Base-by-base conservation (phyloP, 2,888 invertebrate species). In the Hyles lineata region DNA sequence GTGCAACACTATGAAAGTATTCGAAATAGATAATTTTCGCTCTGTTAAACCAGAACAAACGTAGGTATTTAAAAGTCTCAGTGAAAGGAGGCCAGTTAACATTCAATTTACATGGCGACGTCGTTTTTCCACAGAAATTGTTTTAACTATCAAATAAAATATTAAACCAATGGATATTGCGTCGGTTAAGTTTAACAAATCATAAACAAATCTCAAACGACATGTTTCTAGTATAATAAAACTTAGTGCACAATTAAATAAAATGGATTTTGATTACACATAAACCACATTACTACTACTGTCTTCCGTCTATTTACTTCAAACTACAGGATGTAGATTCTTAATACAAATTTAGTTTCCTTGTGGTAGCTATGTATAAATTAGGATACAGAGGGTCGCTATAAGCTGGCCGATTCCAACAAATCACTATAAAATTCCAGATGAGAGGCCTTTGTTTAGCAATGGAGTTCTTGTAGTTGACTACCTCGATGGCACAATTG, bases 21-120 rank as follows among this genome's bases (percentile, higher is more conserved):
- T 74, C 72, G n/a, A 73, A 78, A 74, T 73, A 76, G 72, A 76
- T 72, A 75, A 77, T 85, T 80, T 74, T 72, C 81, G 83, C 79
- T 86, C 86, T 83, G 80, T 79, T 86, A 81, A 80, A 74, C 78
- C 70, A 63, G 76, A 77, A 82, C 83, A 82, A 82, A 76, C 77
- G 76, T 25, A 67, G 43, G 77, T 74, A 67, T 75, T 70, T 71
- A 72, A 74, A 76, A 76, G 75, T 70, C 67, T 50, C 59, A 74
- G 81, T 76, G 83, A 83, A 85, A 85, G 80, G 78, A 77, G 81
- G 78, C 78, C 80, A 79, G 77, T 80, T 77, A 78, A 77, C 73
- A 73, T 80, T 82, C 55, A 61, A 70, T 70, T 70, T 70, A 70
- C 19, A 29, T 72, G 59, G 58, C 25, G 32, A 72, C 67, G 55